Evolutionary conservation across 2,888 invertebrate species (phyloP).

Genomic region (Sclerodermus sp.): DNA sequence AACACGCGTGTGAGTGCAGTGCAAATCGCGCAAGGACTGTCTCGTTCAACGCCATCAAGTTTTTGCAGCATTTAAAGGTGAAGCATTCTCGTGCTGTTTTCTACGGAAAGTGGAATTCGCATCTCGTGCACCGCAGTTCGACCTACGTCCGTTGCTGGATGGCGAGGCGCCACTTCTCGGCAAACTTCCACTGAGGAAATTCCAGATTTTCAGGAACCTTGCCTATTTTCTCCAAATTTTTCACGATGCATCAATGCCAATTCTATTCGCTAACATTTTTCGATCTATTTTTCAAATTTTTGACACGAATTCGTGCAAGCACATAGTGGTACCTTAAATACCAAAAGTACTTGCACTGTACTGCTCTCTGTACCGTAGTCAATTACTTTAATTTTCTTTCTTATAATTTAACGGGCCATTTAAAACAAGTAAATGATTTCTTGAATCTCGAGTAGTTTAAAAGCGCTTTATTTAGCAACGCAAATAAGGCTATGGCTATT

Average conservation of each 20-base stretch:
- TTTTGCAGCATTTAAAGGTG: neutral
- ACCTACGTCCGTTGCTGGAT: conserved; percentile 21
- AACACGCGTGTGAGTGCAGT: neutral
- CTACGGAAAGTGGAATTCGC: neutral
- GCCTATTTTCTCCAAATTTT: conserved; percentile 1
- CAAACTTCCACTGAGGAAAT: conserved; percentile 15
- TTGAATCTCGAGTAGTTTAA: too few species aligned
- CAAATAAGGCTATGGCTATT: too few species aligned
- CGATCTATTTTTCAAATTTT: too few species aligned
- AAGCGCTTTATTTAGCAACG: too few species aligned
- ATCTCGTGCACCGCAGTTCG: neutral
- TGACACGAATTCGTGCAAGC: too few species aligned
- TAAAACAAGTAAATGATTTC: too few species aligned
- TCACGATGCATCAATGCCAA: neutral
- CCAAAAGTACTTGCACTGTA: too few species aligned
- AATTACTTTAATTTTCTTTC: too few species aligned
- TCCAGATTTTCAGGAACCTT: neutral
- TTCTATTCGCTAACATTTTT: too few species aligned
- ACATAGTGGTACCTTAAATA: too few species aligned
- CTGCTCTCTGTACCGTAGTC: too few species aligned
- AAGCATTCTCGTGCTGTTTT: conserved; percentile 1
- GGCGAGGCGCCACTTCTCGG: conserved; percentile 47
- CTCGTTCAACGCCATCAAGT: neutral
- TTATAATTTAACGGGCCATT: too few species aligned
- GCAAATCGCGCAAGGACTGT: neutral